A percentile compares a stretch with the other conserved stretches of the same genome.
Evolutionary conservation across 2,113 vertebrate species (phyloP).

Genomic region (Pterocles burchelli): DNA sequence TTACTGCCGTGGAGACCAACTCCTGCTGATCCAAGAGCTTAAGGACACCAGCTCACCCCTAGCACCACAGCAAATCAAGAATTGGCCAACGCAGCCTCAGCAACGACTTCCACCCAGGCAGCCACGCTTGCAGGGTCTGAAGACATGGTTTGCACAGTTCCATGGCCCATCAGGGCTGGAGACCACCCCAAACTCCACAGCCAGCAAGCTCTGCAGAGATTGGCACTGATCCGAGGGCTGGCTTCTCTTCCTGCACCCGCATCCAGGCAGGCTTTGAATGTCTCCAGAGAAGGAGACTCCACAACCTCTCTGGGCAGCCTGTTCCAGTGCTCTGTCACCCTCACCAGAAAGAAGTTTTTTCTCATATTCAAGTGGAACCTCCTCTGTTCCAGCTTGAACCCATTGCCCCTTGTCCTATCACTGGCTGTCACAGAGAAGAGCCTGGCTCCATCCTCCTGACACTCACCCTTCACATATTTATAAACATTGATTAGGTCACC

Average conservation of each 20-base stretch:
- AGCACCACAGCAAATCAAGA: not conserved
- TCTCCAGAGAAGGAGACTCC: too few species aligned
- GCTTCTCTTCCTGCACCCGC: not conserved
- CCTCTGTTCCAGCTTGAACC: too few species aligned
- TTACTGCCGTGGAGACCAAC: not conserved
- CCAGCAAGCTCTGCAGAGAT: not conserved
- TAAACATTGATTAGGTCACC: too few species aligned
- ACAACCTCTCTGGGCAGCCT: too few species aligned
- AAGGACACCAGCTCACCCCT: not conserved
- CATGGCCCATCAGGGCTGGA: not conserved
- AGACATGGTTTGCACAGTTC: not conserved
- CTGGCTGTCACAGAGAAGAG: too few species aligned
- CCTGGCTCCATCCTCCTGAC: too few species aligned
- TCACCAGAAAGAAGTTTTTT: too few species aligned
- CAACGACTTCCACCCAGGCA: not conserved
- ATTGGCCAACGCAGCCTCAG: not conserved
- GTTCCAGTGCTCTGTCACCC: too few species aligned
- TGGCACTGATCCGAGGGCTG: not conserved
- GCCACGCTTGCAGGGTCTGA: rapidly evolving
- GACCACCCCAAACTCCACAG: not conserved
- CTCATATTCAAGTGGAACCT: too few species aligned
- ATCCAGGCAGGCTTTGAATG: too few species aligned
- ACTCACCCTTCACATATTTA: too few species aligned
- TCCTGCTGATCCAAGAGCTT: not conserved
- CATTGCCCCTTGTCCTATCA: too few species aligned